A percentile compares a stretch with the other conserved stretches of the same genome.
phyloP scores from a whole-genome alignment of 2,888 invertebrate genomes.

The Caenorhabditis japonica region DNA sequence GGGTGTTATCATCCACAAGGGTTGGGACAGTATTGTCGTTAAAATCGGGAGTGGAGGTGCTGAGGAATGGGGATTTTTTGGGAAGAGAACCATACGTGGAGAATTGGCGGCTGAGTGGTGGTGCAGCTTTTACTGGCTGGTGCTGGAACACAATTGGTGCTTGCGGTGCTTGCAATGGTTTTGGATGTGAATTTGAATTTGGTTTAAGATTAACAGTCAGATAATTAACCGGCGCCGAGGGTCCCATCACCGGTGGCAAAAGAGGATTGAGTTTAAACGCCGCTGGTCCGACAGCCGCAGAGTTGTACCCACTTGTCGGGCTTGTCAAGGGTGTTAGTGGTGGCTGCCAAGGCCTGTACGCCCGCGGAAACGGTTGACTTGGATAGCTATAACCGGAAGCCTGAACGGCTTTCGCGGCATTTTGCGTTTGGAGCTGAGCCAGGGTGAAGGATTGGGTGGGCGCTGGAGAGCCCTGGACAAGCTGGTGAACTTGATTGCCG shows the following conservation, averaged over 20 bases:
- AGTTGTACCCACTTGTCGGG: slow-evolving; percentile 12
- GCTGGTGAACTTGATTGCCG: slow-evolving; percentile 1
- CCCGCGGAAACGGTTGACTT: slow-evolving; percentile 18
- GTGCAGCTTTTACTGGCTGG: background rate
- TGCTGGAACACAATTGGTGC: background rate
- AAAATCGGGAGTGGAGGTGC: slow-evolving; percentile 14
- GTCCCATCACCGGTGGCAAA: slow-evolving; percentile 6
- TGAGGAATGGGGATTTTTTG: slow-evolving; percentile 16
- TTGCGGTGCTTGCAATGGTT: slow-evolving; percentile 9
- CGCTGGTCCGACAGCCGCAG: background rate
- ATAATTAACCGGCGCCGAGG: slow-evolving; percentile 27
- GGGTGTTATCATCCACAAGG: slow-evolving; percentile 35
- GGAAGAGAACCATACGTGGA: slow-evolving; percentile 26
- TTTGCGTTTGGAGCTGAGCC: slow-evolving; percentile 32
- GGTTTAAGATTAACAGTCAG: slow-evolving; percentile 36
- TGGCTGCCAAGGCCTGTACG: slow-evolving; percentile 15
- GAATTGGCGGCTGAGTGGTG: slow-evolving; percentile 18
- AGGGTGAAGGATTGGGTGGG: slow-evolving; percentile 20
- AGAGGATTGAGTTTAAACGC: background rate
- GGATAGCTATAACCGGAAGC: slow-evolving; percentile 31
- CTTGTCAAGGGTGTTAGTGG: slow-evolving; percentile 10
- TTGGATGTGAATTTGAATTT: background rate
- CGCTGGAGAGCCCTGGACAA: slow-evolving; percentile 14
- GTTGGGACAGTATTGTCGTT: slow-evolving; percentile 8
- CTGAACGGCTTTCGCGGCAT: slow-evolving; percentile 17